phyloP scores from a whole-genome alignment of 2,797 vertebrate genomes.

The Chaetodon trifasciatus region DNA sequence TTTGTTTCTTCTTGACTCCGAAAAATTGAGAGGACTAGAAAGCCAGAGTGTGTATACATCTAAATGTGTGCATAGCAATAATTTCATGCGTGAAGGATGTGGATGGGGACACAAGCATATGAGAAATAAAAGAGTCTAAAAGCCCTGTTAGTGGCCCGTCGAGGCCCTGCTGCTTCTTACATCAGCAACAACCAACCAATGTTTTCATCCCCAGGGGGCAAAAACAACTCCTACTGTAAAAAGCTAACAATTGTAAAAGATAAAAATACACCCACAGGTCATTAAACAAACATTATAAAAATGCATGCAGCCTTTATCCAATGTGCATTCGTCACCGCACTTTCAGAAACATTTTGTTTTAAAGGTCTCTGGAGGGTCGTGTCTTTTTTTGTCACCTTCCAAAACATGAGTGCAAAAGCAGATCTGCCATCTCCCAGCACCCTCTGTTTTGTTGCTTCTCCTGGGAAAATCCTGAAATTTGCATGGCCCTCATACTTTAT shows the following conservation, averaged over 20 bases:
- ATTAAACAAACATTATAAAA: slow-evolving; percentile 5
- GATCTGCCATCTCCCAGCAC: too few relatives aligned
- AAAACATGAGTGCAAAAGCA: background rate
- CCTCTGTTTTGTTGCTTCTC: too few relatives aligned
- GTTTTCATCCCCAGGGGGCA: slow-evolving; percentile 9
- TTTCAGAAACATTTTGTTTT: background rate
- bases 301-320: background rate
- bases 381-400: background rate
- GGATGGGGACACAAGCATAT: slow-evolving; percentile 9
- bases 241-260: slow-evolving; percentile 1
- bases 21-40: background rate
- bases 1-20: slow-evolving; percentile 14
- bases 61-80: background rate
- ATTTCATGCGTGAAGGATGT: slow-evolving; percentile 17
- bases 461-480: too few relatives aligned
- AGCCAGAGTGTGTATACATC: slow-evolving; percentile 8
- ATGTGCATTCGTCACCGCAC: background rate
- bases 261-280: background rate
- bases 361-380: background rate
- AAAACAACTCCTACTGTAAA: background rate
- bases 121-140: background rate
- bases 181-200: slow-evolving; percentile 11
- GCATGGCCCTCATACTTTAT: too few relatives aligned
- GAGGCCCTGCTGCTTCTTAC: background rate
- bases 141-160: background rate